Base-by-base conservation (phyloP, 2,113 vertebrate species). In the Scartelaos histophorus region DNA sequence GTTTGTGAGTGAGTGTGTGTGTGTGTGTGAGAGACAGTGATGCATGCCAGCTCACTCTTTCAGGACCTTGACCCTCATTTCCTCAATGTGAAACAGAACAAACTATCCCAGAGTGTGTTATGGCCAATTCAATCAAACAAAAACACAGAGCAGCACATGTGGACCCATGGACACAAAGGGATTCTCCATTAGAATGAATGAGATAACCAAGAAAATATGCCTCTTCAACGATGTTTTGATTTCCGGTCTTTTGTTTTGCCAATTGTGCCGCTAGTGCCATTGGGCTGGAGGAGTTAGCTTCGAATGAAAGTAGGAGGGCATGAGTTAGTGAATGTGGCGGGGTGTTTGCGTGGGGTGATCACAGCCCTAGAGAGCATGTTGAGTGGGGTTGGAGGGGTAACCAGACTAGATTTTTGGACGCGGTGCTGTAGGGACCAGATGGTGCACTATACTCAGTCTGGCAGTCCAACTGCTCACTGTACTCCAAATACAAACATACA, bases 51-150 rank as follows among this genome's bases (percentile, higher is more conserved):
- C 85, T 89, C 83, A 84, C 83, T 91, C 82, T 91, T 89, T 88
- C 80, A 90, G 82, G 90, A 92, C 91, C 91, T 92, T 92, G 91
- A 89, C 90, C 91, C 90, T 92, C 87, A 91, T 92, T 91, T 91
- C 88, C 90, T 91, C 91, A 91, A 90, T 88, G 90, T 91, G 90
- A 88, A 91, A 90, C 90, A 89, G 87, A 90, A 88, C 85, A 87
- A 91, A 90, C 87, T 85, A 83, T 87, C 78, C 78, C 80, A 78
- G 81, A 86, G 87, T 85, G 82, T 79, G 87, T 82, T 84, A 74
- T 75, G 82, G 84, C 84, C 84, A 84, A 81, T 88, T 80, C 88
- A 84, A 80, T 87, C 87, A 80, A 80, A 87, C 78, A 85, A 82
- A 84, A 79, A 88, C 71, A 78, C 77, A 82, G 76, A 84, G 79